These are phyloP conservation scores for Odontamblyopus lacepedii DNA, from an alignment of 2,797 vertebrate species.

Conservation along the genomic window DNA sequence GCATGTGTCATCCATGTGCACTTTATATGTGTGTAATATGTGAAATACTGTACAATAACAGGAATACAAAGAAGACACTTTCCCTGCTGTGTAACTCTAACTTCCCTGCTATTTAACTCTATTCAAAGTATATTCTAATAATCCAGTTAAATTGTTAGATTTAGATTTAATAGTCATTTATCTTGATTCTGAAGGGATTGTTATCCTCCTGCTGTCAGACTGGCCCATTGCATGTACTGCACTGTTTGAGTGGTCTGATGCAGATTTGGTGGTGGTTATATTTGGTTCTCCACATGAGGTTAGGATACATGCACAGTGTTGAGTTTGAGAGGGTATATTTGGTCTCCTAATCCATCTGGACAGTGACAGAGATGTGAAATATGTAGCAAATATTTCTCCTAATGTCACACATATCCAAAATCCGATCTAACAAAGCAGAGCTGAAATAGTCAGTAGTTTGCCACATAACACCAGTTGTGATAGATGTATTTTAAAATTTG, in stretches of 20 bases:
- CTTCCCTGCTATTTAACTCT: no score
- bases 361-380: slow-evolving; percentile 28
- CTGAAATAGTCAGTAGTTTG: neutral
- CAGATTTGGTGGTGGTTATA: slow-evolving; percentile 36
- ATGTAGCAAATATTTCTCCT: slow-evolving; percentile 20
- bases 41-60: no score
- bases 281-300: slow-evolving; percentile 33
- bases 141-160: no score
- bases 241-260: slow-evolving; percentile 40
- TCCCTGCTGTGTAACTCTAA: no score
- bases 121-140: no score
- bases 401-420: neutral
- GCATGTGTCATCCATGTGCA: no score
- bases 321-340: slow-evolving; percentile 42
- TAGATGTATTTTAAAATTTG: neutral
- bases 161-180: no score
- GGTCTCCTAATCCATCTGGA: slow-evolving; percentile 42
- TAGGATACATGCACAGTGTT: slow-evolving; percentile 10
- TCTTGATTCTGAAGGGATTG: no score
- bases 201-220: neutral
- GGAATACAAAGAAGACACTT: no score
- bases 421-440: slow-evolving; percentile 12
- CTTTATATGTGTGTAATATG: no score
- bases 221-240: slow-evolving; percentile 2
- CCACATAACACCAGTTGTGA: neutral